Base-by-base conservation (phyloP, 2,113 vertebrate genomes). In the Rhinogobius similis region DNA sequence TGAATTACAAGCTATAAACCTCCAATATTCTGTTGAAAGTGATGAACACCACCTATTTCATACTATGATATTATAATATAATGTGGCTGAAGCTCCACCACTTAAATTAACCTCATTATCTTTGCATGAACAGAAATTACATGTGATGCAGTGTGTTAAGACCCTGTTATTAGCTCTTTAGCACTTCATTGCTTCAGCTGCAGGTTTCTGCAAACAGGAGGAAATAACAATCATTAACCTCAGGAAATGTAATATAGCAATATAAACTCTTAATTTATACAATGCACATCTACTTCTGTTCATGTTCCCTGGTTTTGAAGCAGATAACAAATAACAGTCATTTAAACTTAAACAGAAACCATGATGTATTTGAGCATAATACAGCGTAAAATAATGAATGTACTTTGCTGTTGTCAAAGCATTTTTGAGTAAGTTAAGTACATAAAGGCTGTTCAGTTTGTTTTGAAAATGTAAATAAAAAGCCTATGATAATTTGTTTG, bases 181-280 rank as follows among this genome's bases (percentile, higher is more conserved):
- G 24, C 50, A 58, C 27, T 48, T 75, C 1, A 64, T 76, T 43
- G 65, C 62, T 21, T 20, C 48, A 64, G n/a, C 67, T 72, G 56
- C 41, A 39, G 63, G 76, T 68, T 64, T 66, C 21, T 67, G 70
- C 79, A 62, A 73, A 39, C 75, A 56, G 41, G 18, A 13, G 65
- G 41, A 84, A 79, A 81, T 65, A 36, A 65, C 21, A 24, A 65
- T 75, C 75, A 87, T 81, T 81, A 88, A 87, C 72, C 79, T 81
- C 10, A 5, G 46, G 44, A 69, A 72, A 82, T 43, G 13, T 62
- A 46, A 16, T 50, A 13, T 18, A n/a, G 48, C 39, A 64, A 67
- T 39, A 7, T 70, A 36, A 7, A 38, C 70, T 68, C 53, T 43
- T 81, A 44, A 82, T 86, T 87, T 76, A 70, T 82, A 14, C 62